phyloP scores from a whole-genome alignment of 2,797 vertebrate genomes.

The Capromys pilorides region DNA sequence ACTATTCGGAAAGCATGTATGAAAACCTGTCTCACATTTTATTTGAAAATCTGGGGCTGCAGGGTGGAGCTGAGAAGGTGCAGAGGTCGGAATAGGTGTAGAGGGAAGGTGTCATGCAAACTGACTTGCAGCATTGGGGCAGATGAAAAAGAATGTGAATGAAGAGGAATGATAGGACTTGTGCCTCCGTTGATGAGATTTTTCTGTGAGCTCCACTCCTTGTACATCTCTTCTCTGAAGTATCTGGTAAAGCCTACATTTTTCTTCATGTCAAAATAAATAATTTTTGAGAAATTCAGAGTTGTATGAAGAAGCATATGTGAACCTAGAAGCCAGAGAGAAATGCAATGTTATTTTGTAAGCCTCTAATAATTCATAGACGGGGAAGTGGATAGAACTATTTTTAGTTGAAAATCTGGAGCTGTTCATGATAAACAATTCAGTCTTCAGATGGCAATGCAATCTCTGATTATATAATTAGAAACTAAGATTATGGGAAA shows the following conservation, averaged over 20 bases:
- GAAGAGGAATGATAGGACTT: not conserved
- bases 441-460: not conserved
- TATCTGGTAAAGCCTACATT: not conserved
- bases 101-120: not conserved
- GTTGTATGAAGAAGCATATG: not conserved
- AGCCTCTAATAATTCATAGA: not conserved
- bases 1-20: not conserved
- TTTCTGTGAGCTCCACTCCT: not conserved
- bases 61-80: not conserved
- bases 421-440: not conserved
- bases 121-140: not conserved
- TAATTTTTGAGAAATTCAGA: not conserved
- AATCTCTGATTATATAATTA: not conserved
- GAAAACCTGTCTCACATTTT: not conserved
- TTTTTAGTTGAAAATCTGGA: not conserved
- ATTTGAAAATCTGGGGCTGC: not conserved
- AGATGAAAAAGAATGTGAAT: not conserved
- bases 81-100: no score
- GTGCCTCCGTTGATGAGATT: no score
- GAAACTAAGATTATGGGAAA: not conserved
- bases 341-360: accelerated
- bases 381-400: accelerated
- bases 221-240: not conserved
- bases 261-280: not conserved
- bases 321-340: not conserved